Conservation (phyloP, 2,113 vertebrate genomes). For the Erinaceus europaeus region DNA sequence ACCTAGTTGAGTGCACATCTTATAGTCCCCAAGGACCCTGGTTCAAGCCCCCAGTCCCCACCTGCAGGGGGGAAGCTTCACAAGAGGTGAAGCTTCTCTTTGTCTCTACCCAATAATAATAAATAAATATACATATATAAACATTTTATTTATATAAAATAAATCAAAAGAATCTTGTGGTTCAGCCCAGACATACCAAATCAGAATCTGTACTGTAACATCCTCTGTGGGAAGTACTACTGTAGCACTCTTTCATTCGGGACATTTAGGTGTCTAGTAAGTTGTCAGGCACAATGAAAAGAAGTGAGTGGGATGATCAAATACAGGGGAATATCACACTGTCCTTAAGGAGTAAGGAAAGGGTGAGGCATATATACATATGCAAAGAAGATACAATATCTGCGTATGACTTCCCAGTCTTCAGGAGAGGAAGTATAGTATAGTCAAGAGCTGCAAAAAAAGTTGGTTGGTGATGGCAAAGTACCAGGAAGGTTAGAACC, state of each 20-base stretch:
- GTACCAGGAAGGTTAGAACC: not conserved
- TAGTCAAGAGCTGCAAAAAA: not conserved
- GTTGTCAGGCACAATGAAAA: not conserved
- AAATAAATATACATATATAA: no score
- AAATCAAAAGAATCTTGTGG: not conserved
- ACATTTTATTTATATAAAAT: no score
- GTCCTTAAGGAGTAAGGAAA: not conserved
- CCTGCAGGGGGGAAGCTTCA: no score
- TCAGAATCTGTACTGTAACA: not conserved
- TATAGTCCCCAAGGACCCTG: no score
- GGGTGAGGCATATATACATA: not conserved
- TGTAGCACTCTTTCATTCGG: not conserved
- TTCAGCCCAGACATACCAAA: not conserved
- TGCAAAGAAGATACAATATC: not conserved
- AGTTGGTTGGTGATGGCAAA: not conserved
- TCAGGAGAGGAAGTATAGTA: not conserved
- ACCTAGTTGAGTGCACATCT: no score
- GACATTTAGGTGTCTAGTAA: not conserved
- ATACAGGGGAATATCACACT: not conserved
- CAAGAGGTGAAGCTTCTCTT: no score
- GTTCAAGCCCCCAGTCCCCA: no score
- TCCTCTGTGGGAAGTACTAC: not conserved
- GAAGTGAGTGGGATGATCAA: not conserved
- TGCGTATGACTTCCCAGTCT: not conserved
- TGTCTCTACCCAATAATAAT: no score